Base-by-base conservation (phyloP, 2,888 invertebrate genomes). In the Chrysolina oricalcia region DNA sequence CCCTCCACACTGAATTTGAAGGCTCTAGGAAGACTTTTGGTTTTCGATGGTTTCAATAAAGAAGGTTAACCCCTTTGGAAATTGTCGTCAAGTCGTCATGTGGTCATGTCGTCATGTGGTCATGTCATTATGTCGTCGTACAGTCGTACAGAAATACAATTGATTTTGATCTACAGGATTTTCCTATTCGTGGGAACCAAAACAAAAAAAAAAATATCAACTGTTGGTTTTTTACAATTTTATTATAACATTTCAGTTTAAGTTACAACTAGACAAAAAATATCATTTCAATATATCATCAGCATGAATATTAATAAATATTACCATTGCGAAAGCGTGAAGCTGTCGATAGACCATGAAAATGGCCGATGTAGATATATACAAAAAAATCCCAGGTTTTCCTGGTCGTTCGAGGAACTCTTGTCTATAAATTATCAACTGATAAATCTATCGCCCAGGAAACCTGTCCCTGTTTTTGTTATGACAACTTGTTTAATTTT, bases 281-380 rank as follows among this genome's bases (percentile, higher is more conserved):
- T 77, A 63, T 72, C 73, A 73, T 76, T 69, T 76, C 35, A 71
- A 62, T 77, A 78, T 77, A 81, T 80, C 59, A 59, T 59, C 80
- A 81, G 80, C 78, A 71, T 77, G 76, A 80, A 79, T 74, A 78
- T 81, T 78, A 77, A 76, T 71, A 70, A 77, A 74, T 76, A 80
- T 80, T 75, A 77, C 76, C 66, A 74, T 75, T 81, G 83, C 82
- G 78, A 82, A 84, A 84, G 84, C 77, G 78, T 71, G 50, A 77
- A 78, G 78, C 76, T 70, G 77, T 79, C 72, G 73, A 78, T 84
- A 84, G 83, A 84, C 83, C 84, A 84, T 80, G 78, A 83, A 85
- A 82, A 81, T 85, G 86, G 86, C 84, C 86, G 77, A 77, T 88
- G 87, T 87, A 88, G 85, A 88, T 88, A 88, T 87, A 84, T 88